These are phyloP conservation scores for Petaurus breviceps DNA, from an alignment of 2,113 vertebrate genomes.

Conservation along the genomic window DNA sequence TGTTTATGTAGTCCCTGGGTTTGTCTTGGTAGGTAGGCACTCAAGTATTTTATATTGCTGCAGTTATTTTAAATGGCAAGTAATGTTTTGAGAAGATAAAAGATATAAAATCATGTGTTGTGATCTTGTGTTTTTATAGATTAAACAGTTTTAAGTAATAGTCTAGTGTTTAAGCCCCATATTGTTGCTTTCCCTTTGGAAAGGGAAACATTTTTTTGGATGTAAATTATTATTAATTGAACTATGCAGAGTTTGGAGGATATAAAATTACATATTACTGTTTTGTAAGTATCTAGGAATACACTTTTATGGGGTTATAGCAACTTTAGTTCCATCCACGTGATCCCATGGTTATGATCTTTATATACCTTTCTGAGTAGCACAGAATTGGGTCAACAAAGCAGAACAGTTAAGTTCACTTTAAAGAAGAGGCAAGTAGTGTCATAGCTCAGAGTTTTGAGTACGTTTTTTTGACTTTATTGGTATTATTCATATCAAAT, in stretches of 20 bases:
- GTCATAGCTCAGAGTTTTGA: not conserved
- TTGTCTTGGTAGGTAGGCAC: no score
- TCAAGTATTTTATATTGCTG: no score
- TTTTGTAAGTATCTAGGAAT: not conserved
- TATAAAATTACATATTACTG: not conserved
- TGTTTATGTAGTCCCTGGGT: no score
- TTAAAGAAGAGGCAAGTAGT: not conserved
- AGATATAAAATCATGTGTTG: not conserved
- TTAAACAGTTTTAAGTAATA: not conserved
- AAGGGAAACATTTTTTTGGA: not conserved
- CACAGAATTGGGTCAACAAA: not conserved
- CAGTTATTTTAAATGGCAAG: no score
- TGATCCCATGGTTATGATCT: not conserved
- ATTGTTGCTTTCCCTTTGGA: not conserved
- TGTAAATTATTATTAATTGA: not conserved
- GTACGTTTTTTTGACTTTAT: not conserved
- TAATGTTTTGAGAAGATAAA: no score
- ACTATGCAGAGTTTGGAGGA: not conserved
- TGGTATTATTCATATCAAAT: slow-evolving; percentile 5
- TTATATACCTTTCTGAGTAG: not conserved
- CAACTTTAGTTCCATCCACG: not conserved
- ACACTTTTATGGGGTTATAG: not conserved
- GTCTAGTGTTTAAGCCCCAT: no score
- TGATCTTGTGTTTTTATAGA: not conserved
- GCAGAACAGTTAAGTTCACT: not conserved